Percentiles rank a stretch among this genome's conserved stretches.
Evolutionary conservation across 2,888 invertebrate species (phyloP).

Genomic region (Thereva unica): DNA sequence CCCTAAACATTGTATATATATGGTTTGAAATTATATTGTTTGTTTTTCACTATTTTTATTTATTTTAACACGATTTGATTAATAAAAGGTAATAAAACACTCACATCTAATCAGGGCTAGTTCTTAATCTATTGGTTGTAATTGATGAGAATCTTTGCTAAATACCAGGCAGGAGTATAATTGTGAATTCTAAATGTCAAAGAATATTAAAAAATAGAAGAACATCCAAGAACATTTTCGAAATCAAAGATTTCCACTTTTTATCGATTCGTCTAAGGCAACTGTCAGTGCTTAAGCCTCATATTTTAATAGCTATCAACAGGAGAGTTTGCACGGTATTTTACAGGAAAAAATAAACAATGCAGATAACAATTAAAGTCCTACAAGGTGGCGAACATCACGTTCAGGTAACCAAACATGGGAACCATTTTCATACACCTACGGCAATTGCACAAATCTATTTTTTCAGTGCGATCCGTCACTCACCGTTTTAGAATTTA

Average conservation of each 20-base stretch:
- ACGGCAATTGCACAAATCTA: background rate
- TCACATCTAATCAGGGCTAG: no score
- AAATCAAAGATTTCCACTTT: no score
- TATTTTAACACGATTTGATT: no score
- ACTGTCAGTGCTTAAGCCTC: background rate
- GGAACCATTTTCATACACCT: background rate
- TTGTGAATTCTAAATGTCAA: no score
- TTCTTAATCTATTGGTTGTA: no score
- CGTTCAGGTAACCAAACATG: conserved; percentile 63
- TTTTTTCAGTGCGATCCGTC: conserved; percentile 60
- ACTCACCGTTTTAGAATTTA: conserved; percentile 69
- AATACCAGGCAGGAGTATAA: no score
- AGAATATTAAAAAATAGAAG: background rate
- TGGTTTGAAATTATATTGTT: no score
- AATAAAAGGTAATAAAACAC: no score
- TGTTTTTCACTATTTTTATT: no score
- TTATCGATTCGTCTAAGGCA: no score
- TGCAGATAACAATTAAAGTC: conserved; percentile 76
- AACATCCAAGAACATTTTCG: background rate
- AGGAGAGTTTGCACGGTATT: background rate
- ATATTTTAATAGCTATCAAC: background rate
- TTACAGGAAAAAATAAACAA: conserved; percentile 48
- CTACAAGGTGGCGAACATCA: conserved; percentile 72
- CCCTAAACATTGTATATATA: no score
- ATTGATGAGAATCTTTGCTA: no score